phyloP scores from a whole-genome alignment of 2,113 vertebrate genomes.

The Pteropus alecto region DNA sequence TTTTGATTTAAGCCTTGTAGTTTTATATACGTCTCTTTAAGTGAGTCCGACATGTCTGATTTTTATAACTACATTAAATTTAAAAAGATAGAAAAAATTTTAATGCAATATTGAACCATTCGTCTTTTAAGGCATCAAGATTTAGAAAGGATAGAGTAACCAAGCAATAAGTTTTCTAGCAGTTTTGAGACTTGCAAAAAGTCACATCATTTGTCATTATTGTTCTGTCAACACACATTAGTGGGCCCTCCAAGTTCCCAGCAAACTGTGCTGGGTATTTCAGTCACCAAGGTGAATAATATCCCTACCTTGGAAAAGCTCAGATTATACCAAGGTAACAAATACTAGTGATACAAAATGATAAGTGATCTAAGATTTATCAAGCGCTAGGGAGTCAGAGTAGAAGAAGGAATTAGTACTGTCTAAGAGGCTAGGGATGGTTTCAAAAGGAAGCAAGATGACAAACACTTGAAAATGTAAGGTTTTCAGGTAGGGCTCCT shows the following conservation, averaged over 20 bases:
- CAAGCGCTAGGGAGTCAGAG: background rate
- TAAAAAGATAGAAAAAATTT: background rate
- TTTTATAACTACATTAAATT: background rate
- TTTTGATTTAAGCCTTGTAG: background rate
- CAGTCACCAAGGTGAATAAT: background rate
- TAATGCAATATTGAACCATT: background rate
- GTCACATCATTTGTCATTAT: background rate
- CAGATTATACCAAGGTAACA: background rate
- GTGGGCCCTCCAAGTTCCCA: background rate
- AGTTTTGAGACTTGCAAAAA: background rate
- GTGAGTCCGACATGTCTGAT: background rate
- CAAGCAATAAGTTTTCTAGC: background rate
- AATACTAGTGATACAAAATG: background rate
- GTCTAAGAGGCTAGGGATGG: background rate
- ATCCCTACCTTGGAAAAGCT: background rate
- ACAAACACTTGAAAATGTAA: background rate
- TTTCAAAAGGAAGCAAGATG: background rate
- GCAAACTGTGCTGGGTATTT: background rate
- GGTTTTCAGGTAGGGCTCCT: background rate
- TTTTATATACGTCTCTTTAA: background rate
- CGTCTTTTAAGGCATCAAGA: background rate
- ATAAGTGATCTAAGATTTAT: background rate
- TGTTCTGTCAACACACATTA: background rate
- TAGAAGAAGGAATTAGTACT: background rate
- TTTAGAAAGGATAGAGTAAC: background rate